Base-by-base conservation (phyloP, 2,888 invertebrate genomes). In the Thymelicus lineola region DNA sequence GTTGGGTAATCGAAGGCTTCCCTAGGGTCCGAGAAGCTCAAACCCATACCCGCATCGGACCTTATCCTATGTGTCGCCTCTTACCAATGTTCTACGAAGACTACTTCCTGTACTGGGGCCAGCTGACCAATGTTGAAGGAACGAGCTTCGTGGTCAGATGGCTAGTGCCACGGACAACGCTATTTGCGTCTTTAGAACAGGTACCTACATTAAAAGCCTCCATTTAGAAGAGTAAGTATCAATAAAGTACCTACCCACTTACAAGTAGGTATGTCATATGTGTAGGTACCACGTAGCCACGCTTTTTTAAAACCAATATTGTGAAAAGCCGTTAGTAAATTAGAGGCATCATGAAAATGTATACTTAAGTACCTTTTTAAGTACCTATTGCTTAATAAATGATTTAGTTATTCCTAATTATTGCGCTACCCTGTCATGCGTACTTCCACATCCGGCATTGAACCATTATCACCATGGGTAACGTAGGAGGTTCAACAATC, bases 31-130 rank as follows among this genome's bases (percentile, higher is more conserved):
- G 82, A 73, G 87, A 94, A 69, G 91, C 95, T 0, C 86, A 94
- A 45, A 93, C 91, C 0, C 85, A 89, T 0, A 90, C 90, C 0
- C 90, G 94, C 14, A 82, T 96, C 15, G 87, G 91, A 0, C 94
- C 94, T 0, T 84, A 89, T 17, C 93, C 94, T 0, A 83, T 96
- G 78, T 87, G 87, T 2, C 84, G 83, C 1, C 84, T 96, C 0
- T 70, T 96, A 7, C 93, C 91, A 3, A 89, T 94, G 81, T 96
- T 96, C 78, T 81, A 78, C 10, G 88, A 93, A 74, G 96, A 96
- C 81, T 96, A 95, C 80, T 95, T 96, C 74, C 74, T 95, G 1
- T 96, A 96, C 77, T 95, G 95, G 94, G 96, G 96, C 1, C 89
- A 88, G 14, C 81, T 96, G 58, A 83, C 81, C 0, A 94, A 94